A percentile compares a stretch with the other conserved stretches of the same genome.
These are phyloP conservation scores for Scleropages formosus DNA, from an alignment of 2,797 vertebrate genomes.

Conservation along the genomic window DNA sequence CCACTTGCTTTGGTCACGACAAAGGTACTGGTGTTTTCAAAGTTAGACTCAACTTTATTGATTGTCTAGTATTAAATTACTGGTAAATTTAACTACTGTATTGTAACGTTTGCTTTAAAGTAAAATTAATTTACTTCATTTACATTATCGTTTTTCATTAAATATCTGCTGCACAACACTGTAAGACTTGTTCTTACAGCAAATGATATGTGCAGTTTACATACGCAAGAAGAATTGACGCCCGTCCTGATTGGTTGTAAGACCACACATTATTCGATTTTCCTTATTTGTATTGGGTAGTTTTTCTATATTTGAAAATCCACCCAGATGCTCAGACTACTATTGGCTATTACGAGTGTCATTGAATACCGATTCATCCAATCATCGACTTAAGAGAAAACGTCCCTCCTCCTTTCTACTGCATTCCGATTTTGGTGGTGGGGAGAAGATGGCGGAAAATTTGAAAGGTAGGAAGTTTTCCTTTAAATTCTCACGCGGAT, in stretches of 20 bases:
- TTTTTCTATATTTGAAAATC: conserved; percentile 27
- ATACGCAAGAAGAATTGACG: neutral
- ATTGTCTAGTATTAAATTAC: no score
- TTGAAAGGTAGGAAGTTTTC: conserved; percentile 66
- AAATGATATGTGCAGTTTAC: neutral
- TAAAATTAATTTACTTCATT: no score
- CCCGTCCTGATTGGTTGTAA: neutral
- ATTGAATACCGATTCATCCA: conserved; percentile 33
- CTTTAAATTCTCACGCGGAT: conserved; percentile 9
- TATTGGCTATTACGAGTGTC: conserved; percentile 39
- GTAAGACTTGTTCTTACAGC: neutral
- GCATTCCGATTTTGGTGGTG: conserved; percentile 50
- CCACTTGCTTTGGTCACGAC: neutral
- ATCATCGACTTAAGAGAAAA: conserved; percentile 23
- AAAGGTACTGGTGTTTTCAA: neutral
- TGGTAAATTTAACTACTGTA: no score
- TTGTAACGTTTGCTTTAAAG: no score
- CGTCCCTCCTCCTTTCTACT: conserved; percentile 25
- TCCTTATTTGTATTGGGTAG: neutral
- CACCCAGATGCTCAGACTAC: neutral
- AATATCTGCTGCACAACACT: no score
- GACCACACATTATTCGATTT: neutral
- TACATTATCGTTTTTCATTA: no score
- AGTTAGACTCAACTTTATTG: no score
- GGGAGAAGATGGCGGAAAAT: conserved; percentile 70